Conservation (phyloP, 2,797 vertebrate genomes). For the Periophthalmus magnuspinnatus region DNA sequence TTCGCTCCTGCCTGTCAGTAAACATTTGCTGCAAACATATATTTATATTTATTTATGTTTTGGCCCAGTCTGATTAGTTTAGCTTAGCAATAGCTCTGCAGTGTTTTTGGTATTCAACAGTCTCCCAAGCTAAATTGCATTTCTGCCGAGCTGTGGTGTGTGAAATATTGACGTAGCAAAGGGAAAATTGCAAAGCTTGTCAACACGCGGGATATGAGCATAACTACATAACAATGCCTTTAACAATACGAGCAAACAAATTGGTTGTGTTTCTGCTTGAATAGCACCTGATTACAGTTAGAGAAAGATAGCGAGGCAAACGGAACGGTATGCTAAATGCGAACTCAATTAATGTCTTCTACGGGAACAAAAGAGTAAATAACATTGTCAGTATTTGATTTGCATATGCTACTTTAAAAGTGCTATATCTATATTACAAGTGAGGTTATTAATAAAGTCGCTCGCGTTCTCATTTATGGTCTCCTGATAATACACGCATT, state of each 20-base stretch:
- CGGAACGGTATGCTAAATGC: not conserved
- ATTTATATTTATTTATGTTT: constrained; percentile 9
- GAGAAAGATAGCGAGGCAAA: not conserved
- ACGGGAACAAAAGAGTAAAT: not conserved
- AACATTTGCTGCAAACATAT: constrained; percentile 21
- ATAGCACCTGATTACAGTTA: not conserved
- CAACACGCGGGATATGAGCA: constrained; percentile 4
- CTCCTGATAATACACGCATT: not conserved
- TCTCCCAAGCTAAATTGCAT: constrained; percentile 8
- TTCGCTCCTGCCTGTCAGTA: constrained; percentile 17
- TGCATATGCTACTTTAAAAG: not conserved
- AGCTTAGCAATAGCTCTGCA: not conserved
- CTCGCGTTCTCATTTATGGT: not conserved
- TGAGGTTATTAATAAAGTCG: not conserved
- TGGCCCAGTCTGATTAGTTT: constrained; percentile 6
- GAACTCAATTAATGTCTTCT: not conserved
- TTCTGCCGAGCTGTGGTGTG: constrained; percentile 10
- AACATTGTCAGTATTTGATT: not conserved
- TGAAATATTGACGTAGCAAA: constrained; percentile 6
- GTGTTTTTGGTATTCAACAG: constrained; percentile 9
- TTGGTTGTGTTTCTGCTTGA: constrained; percentile 11
- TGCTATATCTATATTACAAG: not conserved
- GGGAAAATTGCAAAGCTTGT: constrained; percentile 13
- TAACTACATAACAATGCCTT: constrained; percentile 12
- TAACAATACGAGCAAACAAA: constrained; percentile 8